Evolutionary conservation across 2,113 vertebrate species (phyloP).

Genomic region (Steatornis caripensis): DNA sequence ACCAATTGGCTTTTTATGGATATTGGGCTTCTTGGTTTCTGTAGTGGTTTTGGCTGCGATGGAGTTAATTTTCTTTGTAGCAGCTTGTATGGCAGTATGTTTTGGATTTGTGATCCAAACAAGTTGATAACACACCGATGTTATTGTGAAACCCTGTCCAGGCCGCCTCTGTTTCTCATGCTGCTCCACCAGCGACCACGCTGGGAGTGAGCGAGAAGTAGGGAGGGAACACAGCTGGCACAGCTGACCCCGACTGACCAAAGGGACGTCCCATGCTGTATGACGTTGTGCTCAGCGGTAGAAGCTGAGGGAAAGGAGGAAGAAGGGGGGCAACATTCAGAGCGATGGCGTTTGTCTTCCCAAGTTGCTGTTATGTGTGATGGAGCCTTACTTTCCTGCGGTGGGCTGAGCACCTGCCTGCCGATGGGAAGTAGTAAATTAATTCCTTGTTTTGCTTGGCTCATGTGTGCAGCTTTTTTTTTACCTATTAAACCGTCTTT

Average conservation of each 20-base stretch:
- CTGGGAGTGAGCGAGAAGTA: not conserved
- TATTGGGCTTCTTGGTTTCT: not conserved
- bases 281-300: not conserved
- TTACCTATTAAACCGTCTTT: not conserved
- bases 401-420: not conserved
- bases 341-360: too few species aligned
- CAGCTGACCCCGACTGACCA: not conserved
- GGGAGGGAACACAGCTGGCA: not conserved
- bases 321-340: too few species aligned
- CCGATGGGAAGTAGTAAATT: fast-evolving
- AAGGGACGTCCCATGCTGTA: fast-evolving
- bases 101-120: not conserved
- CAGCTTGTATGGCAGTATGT: not conserved
- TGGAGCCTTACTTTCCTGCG: not conserved
- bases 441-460: not conserved
- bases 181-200: not conserved
- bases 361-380: fast-evolving
- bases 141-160: not conserved
- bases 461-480: too few species aligned
- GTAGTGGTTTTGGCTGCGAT: not conserved
- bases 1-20: not conserved
- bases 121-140: not conserved
- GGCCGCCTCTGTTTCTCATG: fast-evolving
- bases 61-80: not conserved
- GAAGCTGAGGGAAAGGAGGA: not conserved